Base-by-base conservation (phyloP, 2,888 invertebrate genomes). In the Catocala nupta region DNA sequence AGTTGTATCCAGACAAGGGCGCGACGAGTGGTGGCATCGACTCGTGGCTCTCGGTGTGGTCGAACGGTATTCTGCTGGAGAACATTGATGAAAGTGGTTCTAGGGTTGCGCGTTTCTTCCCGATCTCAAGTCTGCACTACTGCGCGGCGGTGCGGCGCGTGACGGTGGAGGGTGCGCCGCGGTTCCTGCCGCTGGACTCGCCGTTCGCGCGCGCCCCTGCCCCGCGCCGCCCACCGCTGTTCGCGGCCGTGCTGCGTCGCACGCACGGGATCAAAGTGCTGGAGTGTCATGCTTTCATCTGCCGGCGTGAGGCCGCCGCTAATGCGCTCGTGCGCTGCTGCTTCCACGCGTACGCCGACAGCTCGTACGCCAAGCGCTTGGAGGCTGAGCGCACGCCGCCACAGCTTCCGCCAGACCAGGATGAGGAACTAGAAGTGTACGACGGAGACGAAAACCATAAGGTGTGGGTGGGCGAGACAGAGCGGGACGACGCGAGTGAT, bases 241-340 rank as follows among this genome's bases (percentile, higher is more conserved):
- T 99, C 90, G 99, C 99, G 48, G 99, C 99, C 80, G 99, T 99
- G 69, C 95, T 99, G 78, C 96, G 99, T 54, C 96, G 99, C 73
- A 99, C 99, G 52, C 97, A 98, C 55, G 99, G 99, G 58, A 99
- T 99, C 80, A 99, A 99, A 92, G 99, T 99, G 61, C 95, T 99
- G 70, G 99, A 99, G 94, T 99, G 99, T 94, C 99, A 99, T 94
- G 99, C 99, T 71, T 99, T 99, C 92, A 98, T 99, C 84, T 99
- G 99, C 92, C 98, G 99, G 80, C 96, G 98, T 63, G 98, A 99
- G 90, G 97, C 98, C 86, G 99, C 99, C 52, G 99, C 99, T 70
- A 98, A 99, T 91, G 99, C 99, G 78, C 95, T 99, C 84, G 99
- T 99, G 71, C 96, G 98, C 80, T 99, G 99, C 91, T 99, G 99